Evolutionary conservation across 2,113 vertebrate genomes (phyloP), one percentile per base, ranked within the genome.

Genomic region (Balaeniceps rex): DNA sequence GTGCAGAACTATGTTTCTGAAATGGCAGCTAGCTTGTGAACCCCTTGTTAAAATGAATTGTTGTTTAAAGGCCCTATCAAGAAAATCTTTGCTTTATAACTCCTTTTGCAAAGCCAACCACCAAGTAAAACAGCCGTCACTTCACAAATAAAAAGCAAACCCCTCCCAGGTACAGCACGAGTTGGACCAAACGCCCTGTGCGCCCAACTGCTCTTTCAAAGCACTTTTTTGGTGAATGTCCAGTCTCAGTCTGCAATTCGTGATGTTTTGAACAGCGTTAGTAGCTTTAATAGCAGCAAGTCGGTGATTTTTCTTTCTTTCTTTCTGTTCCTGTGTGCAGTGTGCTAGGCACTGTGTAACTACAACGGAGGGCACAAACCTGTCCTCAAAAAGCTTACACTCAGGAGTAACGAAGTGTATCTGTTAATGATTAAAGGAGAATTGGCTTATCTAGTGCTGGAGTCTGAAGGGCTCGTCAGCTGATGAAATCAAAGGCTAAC

Each of bases 21-120:
- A 93, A 70, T 95, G 77, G 90, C 91, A 93, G 91, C 51, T 58
- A 80, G 74, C 74, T 93, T 91, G 91, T 87, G 90, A 89, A 51
- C 25, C 40, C 80, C 95, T 90, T 88, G 89, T 95, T 96, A 93
- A 94, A 97, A 94, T 92, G 93, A 97, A 96, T 96, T 96, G 97
- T 69, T 86, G 65, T 93, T 96, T 96, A 94, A 97, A 95, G 93
- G 94, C 88, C 70, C 71, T 34, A 91, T 95, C 88, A 96, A 95
- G 87, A 90, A 96, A 94, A 90, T 72, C 80, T 76, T 85, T 63
- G 23, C 52, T 95, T 94, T 95, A 83, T 51, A 84, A 80, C 75
- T 71, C 94, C 76, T 93, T 86, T 83, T 71, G 90, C 42, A 76
- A 88, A 85, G 81, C 64, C 91, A 79, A 49, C 17, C 78, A 68